phyloP scores from a whole-genome alignment of 2,113 vertebrate genomes.

The Sisor rabdophorus region DNA sequence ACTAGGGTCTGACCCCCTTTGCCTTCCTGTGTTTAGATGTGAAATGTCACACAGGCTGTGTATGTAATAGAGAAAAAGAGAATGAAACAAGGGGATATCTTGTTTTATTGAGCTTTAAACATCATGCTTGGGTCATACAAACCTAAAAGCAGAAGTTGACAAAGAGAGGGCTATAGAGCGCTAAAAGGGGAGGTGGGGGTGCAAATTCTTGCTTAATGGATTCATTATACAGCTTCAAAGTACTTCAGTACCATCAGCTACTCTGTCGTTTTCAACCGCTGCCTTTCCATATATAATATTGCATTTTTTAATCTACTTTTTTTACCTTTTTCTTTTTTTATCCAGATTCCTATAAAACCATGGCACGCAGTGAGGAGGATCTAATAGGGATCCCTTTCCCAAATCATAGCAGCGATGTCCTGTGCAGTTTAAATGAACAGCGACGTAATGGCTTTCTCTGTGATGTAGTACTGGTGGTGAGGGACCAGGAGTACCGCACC shows the following conservation, averaged over 20 bases:
- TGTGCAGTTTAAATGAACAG: conserved; percentile 93
- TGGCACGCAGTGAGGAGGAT: conserved; percentile 91
- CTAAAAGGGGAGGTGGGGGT: background rate
- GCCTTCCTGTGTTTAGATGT: conserved; percentile 48
- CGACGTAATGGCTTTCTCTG: conserved; percentile 89
- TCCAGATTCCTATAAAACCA: conserved; percentile 63
- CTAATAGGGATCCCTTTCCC: conserved; percentile 98
- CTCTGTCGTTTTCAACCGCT: background rate
- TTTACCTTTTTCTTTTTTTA: background rate
- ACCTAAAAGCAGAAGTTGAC: background rate
- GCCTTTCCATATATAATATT: background rate
- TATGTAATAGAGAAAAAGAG: conserved; percentile 1
- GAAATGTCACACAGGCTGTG: conserved; percentile 39
- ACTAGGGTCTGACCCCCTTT: conserved; percentile 53
- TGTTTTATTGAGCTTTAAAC: conserved; percentile 15
- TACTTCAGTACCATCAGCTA: background rate
- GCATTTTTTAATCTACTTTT: background rate
- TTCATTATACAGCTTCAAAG: background rate
- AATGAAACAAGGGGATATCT: background rate
- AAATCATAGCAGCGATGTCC: conserved; percentile 94
- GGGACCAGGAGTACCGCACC: conserved; percentile 92
- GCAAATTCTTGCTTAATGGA: background rate
- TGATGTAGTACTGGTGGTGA: conserved; percentile 90
- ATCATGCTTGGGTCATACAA: conserved; percentile 2
- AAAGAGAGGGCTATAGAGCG: background rate